Evolutionary conservation across 2,113 vertebrate species (phyloP), one percentile per base, ranked within the genome.

Genomic region (Australoheros scitulus): DNA sequence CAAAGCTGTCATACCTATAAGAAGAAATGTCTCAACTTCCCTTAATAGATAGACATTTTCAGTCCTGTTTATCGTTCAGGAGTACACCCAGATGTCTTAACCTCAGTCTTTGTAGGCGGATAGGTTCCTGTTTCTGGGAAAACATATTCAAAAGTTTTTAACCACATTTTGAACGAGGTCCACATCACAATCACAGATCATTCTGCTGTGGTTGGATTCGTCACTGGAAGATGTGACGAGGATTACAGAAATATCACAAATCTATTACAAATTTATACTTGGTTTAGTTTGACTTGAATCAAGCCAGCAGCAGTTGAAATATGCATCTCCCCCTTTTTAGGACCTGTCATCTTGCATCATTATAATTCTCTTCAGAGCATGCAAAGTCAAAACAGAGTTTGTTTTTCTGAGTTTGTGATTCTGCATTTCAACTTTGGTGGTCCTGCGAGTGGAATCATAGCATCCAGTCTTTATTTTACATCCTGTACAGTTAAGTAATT

Each of bases 401-500:
- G 34, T 82, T 81, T 63, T 76, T 63, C 26, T 26, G 26, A 26
- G 26, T 26, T 26, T 26, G 26, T 80, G 82, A 85, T 74, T 82
- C 77, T 61, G 61, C 36, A 36, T 79, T 59, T 79, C 79, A 77
- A 81, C 90, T 85, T 81, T 83, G 88, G 86, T 87, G 90, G 88
- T 81, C 84, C 72, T 22, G 65, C 43, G 20, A 36, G n/a, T 52
- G 63, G 74, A 82, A 64, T 82, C 50, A 74, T 61, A 76, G 81
- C 43, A 76, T 79, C 61, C n/a, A 50, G 18, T 70, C 17, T 65
- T 61, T 56, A 68, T 59, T 81, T 58, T 43, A 32, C 24, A 81
- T 70, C 34, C 77, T 80, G 52, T 72, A 74, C 18, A 61, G 50
- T 87, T 36, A 80, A 61, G 61, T 87, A 80, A 77, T 61, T 81